Percentiles rank a stretch among this genome's conserved stretches.
Evolutionary conservation across 2,888 invertebrate genomes (phyloP).

Genomic region (Seira musarum): DNA sequence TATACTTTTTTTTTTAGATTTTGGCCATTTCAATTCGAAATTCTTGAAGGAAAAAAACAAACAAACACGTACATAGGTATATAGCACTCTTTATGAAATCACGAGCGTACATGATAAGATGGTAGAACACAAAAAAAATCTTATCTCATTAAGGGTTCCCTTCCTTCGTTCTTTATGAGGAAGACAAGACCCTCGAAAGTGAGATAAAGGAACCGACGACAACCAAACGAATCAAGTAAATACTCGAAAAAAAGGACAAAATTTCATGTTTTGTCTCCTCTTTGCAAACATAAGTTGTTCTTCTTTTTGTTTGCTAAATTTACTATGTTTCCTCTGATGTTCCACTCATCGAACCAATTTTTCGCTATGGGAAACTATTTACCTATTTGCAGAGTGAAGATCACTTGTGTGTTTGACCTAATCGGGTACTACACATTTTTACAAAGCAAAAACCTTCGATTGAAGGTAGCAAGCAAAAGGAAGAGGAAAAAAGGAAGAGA

Average conservation of each 20-base stretch:
- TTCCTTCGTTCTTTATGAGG: not conserved
- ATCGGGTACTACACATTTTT: too few relatives aligned
- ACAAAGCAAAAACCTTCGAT: too few relatives aligned
- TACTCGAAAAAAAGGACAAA: not conserved
- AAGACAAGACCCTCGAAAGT: not conserved
- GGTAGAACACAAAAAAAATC: not conserved
- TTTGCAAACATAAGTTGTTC: not conserved
- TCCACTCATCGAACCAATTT: not conserved
- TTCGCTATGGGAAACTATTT: not conserved
- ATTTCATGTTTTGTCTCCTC: not conserved
- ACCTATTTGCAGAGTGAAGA: not conserved
- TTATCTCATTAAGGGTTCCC: not conserved
- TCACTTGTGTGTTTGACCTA: conserved; percentile 2
- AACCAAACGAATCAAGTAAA: not conserved
- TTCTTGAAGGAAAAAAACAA: conserved; percentile 11
- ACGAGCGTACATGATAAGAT: not conserved
- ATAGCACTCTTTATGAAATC: not conserved
- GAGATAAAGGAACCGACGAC: conserved; percentile 3
- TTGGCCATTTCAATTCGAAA: not conserved
- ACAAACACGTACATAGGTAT: not conserved
- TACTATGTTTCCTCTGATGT: not conserved
- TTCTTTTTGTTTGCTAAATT: conserved; percentile 4
- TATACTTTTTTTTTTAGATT: not conserved
- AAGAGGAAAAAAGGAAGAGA: too few relatives aligned
- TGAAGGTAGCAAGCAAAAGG: too few relatives aligned